Evolutionary conservation across 2,113 vertebrate species (phyloP).

Genomic region (Myotis brandtii): DNA sequence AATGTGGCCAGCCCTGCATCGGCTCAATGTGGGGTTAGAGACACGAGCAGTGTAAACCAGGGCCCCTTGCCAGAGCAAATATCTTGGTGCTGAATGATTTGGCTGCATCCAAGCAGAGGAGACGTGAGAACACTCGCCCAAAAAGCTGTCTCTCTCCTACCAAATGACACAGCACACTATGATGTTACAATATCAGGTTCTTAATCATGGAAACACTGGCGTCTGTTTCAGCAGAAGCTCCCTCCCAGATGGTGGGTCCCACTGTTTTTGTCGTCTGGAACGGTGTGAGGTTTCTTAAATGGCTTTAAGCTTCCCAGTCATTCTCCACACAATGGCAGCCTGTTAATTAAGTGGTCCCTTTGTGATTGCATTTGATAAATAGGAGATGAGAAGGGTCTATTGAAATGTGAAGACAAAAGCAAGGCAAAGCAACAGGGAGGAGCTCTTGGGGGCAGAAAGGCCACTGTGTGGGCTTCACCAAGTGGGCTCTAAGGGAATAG

Average conservation of each 20-base stretch:
- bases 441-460: not conserved
- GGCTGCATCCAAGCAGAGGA: constrained; percentile 43
- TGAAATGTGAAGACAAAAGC: not conserved
- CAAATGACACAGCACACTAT: constrained; percentile 63
- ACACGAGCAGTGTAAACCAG: constrained; percentile 29
- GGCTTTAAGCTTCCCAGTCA: constrained; percentile 69
- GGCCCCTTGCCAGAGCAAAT: constrained; percentile 66
- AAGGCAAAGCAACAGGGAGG: not conserved
- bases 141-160: constrained; percentile 20
- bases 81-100: constrained; percentile 62
- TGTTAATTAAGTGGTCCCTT: constrained; percentile 80
- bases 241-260: constrained; percentile 68
- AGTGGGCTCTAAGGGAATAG: not conserved
- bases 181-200: constrained; percentile 67
- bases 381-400: constrained; percentile 59
- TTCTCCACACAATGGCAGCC: constrained; percentile 55
- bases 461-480: not conserved
- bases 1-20: not conserved
- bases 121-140: not conserved
- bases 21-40: not conserved
- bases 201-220: constrained; percentile 72
- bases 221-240: constrained; percentile 47
- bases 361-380: constrained; percentile 72
- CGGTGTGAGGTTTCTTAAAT: constrained; percentile 73
- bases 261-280: constrained; percentile 71